Percentiles rank a stretch among this genome's conserved stretches.
phyloP scores from a whole-genome alignment of 1,140 invertebrate species.

The Himalopsyche phryganea region DNA sequence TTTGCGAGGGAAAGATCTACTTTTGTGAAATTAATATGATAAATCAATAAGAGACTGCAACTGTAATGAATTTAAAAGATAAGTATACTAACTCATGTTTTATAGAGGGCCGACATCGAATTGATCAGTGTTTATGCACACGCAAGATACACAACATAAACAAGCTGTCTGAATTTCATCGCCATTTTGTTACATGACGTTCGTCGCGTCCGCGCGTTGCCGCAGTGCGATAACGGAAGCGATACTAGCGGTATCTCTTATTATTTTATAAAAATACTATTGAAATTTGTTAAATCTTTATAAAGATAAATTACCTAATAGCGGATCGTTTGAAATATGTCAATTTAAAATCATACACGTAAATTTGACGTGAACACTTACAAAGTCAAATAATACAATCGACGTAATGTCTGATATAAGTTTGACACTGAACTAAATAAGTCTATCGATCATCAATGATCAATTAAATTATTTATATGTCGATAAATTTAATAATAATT shows the following conservation, averaged over 20 bases:
- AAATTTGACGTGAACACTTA: too few species aligned
- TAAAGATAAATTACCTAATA: too few species aligned
- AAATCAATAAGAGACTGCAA: background rate
- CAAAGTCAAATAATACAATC: too few species aligned
- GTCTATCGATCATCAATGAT: too few species aligned
- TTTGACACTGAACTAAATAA: too few species aligned
- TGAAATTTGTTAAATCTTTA: too few species aligned
- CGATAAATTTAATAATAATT: too few species aligned
- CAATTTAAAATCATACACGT: too few species aligned
- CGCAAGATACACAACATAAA: conserved; percentile 19
- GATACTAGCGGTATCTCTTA: conserved; percentile 6
- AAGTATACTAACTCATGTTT: conserved; percentile 25
- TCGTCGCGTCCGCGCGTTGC: conserved; percentile 18
- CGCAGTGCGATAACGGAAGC: conserved; percentile 9
- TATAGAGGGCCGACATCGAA: conserved; percentile 21
- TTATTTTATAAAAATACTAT: background rate
- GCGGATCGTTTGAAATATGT: too few species aligned
- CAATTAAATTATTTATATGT: too few species aligned
- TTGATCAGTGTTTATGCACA: conserved; percentile 17
- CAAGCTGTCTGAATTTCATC: conserved; percentile 14
- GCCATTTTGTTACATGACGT: conserved; percentile 27
- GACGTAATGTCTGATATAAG: too few species aligned
- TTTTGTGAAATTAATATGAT: too few species aligned
- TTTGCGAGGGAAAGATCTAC: conserved; percentile 22
- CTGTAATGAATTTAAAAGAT: background rate